A percentile compares a stretch with the other conserved stretches of the same genome.
These are phyloP conservation scores for Fringilla coelebs DNA, from an alignment of 2,797 vertebrate species.

Conservation along the genomic window DNA sequence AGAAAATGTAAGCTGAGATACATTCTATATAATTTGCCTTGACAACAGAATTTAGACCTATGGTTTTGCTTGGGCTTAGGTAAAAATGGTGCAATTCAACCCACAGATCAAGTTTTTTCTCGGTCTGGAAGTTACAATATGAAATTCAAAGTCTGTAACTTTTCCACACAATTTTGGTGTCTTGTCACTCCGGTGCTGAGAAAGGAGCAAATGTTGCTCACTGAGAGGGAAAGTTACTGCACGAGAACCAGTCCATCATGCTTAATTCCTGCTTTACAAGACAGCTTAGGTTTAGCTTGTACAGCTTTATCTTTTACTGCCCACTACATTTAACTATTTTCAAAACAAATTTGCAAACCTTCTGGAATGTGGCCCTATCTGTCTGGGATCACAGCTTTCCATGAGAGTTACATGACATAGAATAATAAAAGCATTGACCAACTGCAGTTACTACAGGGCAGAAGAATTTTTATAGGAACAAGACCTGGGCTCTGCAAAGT, in stretches of 20 bases:
- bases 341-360: background rate
- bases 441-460: background rate
- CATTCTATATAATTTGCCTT: background rate
- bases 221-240: background rate
- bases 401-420: background rate
- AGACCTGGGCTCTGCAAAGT: background rate
- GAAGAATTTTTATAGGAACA: slow-evolving; percentile 15
- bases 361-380: background rate
- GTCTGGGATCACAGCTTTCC: background rate
- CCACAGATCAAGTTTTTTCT: background rate
- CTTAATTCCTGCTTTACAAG: background rate
- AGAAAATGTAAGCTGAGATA: background rate
- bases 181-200: background rate
- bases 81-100: background rate
- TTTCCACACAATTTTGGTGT: background rate
- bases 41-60: background rate
- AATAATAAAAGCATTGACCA: background rate
- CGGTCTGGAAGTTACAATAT: background rate
- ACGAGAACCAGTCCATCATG: background rate
- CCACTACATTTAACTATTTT: background rate
- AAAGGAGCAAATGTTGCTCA: background rate
- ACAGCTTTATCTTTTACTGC: background rate
- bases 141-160: background rate
- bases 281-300: background rate
- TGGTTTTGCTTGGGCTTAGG: background rate